phyloP scores from a whole-genome alignment of 2,797 vertebrate species.

The Gadopsis marmoratus region DNA sequence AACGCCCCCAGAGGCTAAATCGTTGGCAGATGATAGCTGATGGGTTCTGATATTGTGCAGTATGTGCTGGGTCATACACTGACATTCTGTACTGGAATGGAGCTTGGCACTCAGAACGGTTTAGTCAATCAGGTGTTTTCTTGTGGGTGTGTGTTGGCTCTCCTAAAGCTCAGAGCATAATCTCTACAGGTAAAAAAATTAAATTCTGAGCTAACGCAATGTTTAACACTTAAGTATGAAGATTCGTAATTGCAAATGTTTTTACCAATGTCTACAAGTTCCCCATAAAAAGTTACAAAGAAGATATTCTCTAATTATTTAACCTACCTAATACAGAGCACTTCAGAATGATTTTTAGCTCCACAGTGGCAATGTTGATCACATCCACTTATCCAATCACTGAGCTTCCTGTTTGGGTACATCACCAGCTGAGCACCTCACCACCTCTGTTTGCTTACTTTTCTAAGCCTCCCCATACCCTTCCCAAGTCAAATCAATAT shows the following conservation, averaged over 20 bases:
- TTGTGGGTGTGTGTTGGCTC: background rate
- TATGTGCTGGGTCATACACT: background rate
- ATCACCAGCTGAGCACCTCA: constrained; percentile 49
- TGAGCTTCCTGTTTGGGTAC: constrained; percentile 40
- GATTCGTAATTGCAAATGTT: background rate
- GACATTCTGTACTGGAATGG: too few species aligned
- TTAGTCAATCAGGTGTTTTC: background rate
- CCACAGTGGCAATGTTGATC: constrained; percentile 36
- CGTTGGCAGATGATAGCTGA: too few species aligned
- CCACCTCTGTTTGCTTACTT: constrained; percentile 45
- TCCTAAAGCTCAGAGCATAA: too few species aligned
- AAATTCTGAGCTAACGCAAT: background rate
- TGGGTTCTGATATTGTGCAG: too few species aligned
- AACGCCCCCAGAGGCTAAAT: too few species aligned
- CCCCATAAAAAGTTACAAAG: background rate
- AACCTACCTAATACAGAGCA: background rate
- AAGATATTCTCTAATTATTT: background rate
- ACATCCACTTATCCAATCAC: constrained; percentile 39
- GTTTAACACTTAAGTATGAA: background rate
- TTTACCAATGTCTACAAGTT: background rate
- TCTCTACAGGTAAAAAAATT: background rate
- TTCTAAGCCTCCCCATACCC: constrained; percentile 24
- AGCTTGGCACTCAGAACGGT: background rate
- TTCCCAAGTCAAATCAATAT: constrained; percentile 59
- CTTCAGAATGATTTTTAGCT: constrained; percentile 1